Conservation (phyloP, 2,113 vertebrate genomes). For the Barnardius zonarius region DNA sequence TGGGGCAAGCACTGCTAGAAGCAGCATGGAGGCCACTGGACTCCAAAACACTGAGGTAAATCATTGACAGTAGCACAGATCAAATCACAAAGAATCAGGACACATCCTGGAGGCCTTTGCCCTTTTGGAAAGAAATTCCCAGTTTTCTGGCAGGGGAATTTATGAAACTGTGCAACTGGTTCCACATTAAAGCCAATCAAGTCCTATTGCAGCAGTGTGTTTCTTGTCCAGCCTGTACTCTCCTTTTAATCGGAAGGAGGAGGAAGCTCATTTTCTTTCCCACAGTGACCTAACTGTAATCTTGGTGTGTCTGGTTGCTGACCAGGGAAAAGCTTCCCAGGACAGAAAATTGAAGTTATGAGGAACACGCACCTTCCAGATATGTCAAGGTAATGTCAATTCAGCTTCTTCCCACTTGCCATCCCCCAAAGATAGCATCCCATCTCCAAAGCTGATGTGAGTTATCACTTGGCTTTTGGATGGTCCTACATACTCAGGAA, state of each 20-base stretch:
- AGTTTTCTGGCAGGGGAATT: constrained; percentile 5
- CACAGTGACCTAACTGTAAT: background rate
- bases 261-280: background rate
- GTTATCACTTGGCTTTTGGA: background rate
- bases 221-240: background rate
- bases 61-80: constrained; percentile 62
- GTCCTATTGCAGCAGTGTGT: background rate
- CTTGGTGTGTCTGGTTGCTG: background rate
- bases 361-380: background rate
- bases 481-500: background rate
- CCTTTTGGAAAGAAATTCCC: constrained; percentile 44
- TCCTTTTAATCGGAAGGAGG: constrained; percentile 5
- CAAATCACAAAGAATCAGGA: background rate
- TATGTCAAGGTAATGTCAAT: background rate
- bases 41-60: background rate
- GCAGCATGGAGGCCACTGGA: background rate
- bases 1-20: background rate
- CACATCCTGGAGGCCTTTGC: constrained; percentile 9
- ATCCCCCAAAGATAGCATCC: background rate
- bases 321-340: background rate
- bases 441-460: constrained; percentile 21
- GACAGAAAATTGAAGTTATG: background rate
- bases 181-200: constrained; percentile 15
- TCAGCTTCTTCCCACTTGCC: constrained; percentile 20
- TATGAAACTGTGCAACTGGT: constrained; percentile 22